Evolutionary conservation across 1,140 invertebrate genomes (phyloP).

Genomic region (Drosophila fuyamai): DNA sequence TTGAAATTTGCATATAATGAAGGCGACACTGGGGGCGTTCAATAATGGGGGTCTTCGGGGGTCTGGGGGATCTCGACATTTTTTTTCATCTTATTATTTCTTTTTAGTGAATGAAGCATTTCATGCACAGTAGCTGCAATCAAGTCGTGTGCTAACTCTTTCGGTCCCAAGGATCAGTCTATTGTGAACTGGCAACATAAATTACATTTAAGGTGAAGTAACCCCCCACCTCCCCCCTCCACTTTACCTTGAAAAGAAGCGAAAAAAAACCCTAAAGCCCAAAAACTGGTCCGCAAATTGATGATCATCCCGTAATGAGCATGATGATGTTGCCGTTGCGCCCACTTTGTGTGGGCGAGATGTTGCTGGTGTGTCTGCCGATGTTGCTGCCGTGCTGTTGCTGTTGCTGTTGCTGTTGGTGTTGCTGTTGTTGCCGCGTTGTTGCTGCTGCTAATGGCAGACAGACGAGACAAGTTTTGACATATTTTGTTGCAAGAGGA

Average conservation of each 20-base stretch:
- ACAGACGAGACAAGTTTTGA: constrained; percentile 82
- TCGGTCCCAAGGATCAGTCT: constrained; percentile 48
- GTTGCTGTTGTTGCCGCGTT: constrained; percentile 29
- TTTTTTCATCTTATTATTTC: neutral
- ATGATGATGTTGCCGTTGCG: constrained; percentile 57
- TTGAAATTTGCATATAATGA: constrained; percentile 84
- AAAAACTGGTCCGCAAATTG: constrained; percentile 47
- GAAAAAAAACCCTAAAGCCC: constrained; percentile 10
- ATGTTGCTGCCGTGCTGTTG: constrained; percentile 44
- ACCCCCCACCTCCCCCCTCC: neutral
- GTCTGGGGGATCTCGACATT: neutral
- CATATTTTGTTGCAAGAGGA: constrained; percentile 69
- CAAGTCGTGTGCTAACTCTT: constrained; percentile 54
- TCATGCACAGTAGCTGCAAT: constrained; percentile 76
- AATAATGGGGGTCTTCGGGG: constrained; percentile 9
- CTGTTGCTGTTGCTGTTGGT: constrained; percentile 36
- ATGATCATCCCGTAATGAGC: constrained; percentile 50
- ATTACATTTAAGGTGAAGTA: constrained; percentile 77
- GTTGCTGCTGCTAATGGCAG: constrained; percentile 73
- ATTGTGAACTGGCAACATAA: constrained; percentile 69
- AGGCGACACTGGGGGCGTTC: constrained; percentile 51
- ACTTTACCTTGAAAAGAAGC: constrained; percentile 60
- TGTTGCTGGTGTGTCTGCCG: constrained; percentile 46
- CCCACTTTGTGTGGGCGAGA: constrained; percentile 67
- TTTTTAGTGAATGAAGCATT: constrained; percentile 34